These are phyloP conservation scores for Aethina tumida DNA, from an alignment of 1,140 invertebrate species.

Conservation along the genomic window DNA sequence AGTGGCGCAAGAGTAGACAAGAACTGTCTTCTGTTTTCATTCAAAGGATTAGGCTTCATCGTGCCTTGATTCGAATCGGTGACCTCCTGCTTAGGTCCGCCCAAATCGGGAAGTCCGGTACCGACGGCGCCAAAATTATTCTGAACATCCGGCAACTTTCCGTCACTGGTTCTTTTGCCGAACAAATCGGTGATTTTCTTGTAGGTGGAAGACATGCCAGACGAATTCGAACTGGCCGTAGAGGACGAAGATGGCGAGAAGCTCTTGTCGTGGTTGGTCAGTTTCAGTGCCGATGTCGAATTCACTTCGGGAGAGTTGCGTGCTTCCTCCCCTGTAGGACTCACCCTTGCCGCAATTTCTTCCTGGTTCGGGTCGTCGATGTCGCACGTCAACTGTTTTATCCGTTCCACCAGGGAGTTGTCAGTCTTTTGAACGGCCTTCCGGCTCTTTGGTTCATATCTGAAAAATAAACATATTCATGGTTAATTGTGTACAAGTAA, in stretches of 20 bases:
- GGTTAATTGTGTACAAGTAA: too few relatives aligned
- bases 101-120: slow-evolving; percentile 18
- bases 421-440: slow-evolving; percentile 44
- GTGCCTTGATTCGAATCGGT: background rate
- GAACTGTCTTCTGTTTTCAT: slow-evolving; percentile 56
- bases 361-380: slow-evolving; percentile 50
- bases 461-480: too few relatives aligned
- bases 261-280: slow-evolving; percentile 35
- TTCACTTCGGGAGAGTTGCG: slow-evolving; percentile 35
- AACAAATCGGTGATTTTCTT: slow-evolving; percentile 59
- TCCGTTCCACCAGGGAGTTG: slow-evolving; percentile 66
- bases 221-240: slow-evolving; percentile 40
- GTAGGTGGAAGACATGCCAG: slow-evolving; percentile 50
- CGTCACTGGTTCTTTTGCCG: slow-evolving; percentile 35
- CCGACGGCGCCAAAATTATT: slow-evolving; percentile 23
- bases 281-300: slow-evolving; percentile 9
- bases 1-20: slow-evolving; percentile 62
- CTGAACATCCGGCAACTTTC: slow-evolving; percentile 23
- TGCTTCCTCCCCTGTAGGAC: slow-evolving; percentile 44
- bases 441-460: slow-evolving; percentile 43
- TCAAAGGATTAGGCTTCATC: slow-evolving; percentile 4
- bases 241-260: slow-evolving; percentile 47
- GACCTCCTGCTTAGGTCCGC: slow-evolving; percentile 18
- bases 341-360: slow-evolving; percentile 32
- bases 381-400: slow-evolving; percentile 69